Evolutionary conservation across 2,888 invertebrate genomes (phyloP).

Genomic region (Oegoconia quadripuncta): DNA sequence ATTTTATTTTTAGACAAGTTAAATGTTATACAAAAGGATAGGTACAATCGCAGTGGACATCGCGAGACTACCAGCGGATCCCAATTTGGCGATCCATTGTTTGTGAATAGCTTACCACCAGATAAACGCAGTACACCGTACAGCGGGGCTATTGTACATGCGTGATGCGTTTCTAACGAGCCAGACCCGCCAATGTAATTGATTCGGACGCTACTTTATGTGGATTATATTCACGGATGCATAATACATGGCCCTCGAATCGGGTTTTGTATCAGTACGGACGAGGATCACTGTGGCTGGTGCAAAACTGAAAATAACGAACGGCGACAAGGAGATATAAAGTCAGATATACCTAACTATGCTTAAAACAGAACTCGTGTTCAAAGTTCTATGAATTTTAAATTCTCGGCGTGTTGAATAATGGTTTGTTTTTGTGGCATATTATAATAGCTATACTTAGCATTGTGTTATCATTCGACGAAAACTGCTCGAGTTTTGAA

Average conservation of each 20-base stretch:
- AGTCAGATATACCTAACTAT: too few relatives aligned
- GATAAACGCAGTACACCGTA: conserved; percentile 68
- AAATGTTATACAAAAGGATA: conserved; percentile 1
- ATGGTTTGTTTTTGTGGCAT: too few relatives aligned
- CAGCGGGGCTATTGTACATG: conserved; percentile 70
- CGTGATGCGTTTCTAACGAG: conserved; percentile 79
- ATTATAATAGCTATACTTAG: too few relatives aligned
- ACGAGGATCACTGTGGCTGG: neutral
- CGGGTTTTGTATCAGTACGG: conserved; percentile 45
- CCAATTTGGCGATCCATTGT: conserved; percentile 73
- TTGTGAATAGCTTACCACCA: conserved; percentile 65
- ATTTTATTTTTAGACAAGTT: too few relatives aligned
- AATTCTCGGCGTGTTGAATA: too few relatives aligned
- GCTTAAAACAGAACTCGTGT: too few relatives aligned
- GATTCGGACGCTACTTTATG: conserved; percentile 74
- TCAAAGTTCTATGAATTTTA: too few relatives aligned
- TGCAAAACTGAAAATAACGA: conserved; percentile 6
- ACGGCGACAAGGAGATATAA: neutral
- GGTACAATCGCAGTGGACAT: conserved; percentile 37
- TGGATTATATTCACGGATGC: conserved; percentile 76
- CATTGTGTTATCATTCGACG: too few relatives aligned
- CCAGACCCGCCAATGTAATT: conserved; percentile 55
- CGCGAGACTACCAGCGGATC: conserved; percentile 29
- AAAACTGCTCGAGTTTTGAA: too few relatives aligned
- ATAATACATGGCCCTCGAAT: conserved; percentile 66